These are phyloP conservation scores for Tachysurus fulvidraco DNA, from an alignment of 2,113 vertebrate genomes.

Conservation along the genomic window DNA sequence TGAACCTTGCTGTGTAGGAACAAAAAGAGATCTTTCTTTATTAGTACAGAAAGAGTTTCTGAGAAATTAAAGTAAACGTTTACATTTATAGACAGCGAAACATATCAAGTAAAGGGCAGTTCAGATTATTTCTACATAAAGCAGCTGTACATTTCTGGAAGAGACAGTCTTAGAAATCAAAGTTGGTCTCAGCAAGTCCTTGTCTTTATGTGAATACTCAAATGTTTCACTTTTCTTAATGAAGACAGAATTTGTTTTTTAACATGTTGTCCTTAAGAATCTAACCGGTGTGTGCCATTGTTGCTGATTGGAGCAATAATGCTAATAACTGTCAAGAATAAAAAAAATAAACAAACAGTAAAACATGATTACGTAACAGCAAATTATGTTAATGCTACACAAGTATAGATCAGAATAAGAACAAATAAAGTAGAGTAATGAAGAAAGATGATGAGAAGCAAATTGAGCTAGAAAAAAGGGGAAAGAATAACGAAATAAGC, in stretches of 20 bases:
- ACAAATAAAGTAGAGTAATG: not conserved
- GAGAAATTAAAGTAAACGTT: conserved; percentile 1
- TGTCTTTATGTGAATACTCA: conserved; percentile 4
- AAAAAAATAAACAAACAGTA: not conserved
- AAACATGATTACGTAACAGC: no score
- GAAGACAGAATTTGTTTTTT: conserved; percentile 17
- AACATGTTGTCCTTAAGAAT: conserved; percentile 24
- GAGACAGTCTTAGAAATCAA: not conserved
- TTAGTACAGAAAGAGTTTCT: not conserved
- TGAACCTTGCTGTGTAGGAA: not conserved
- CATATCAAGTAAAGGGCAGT: not conserved
- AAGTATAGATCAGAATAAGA: not conserved
- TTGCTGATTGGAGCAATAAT: not conserved
- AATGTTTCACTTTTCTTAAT: conserved; percentile 1
- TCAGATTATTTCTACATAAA: not conserved
- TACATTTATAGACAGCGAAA: not conserved
- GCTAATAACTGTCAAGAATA: not conserved
- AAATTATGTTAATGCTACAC: not conserved
- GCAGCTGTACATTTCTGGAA: not conserved
- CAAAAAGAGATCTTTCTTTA: not conserved
- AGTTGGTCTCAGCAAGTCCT: conserved; percentile 8
- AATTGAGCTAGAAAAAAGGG: not conserved
- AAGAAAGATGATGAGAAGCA: not conserved
- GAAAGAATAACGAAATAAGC: not conserved
- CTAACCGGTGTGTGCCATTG: not conserved